Percentiles rank a stretch among this genome's conserved stretches.
Conservation (phyloP, 2,888 invertebrate species). For the Heterodera filipjevi region DNA sequence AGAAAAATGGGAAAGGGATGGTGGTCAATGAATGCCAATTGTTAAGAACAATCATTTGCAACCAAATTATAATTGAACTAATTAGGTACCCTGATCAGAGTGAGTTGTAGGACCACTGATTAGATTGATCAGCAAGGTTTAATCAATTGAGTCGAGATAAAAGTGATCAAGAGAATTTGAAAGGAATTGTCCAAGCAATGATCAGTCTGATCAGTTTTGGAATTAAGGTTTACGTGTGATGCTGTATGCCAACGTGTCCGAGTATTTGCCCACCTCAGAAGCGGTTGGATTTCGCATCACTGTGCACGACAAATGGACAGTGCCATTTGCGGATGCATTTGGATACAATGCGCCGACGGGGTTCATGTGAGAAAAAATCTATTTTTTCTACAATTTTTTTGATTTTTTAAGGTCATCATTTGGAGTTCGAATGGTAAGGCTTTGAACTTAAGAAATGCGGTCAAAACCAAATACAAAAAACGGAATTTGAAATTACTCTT, state of each 20-base stretch:
- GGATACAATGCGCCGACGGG: constrained; percentile 65
- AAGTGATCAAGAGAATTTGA: too few species aligned
- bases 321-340: constrained; percentile 64
- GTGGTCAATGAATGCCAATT: too few species aligned
- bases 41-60: too few species aligned
- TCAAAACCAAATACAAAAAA: too few species aligned
- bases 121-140: too few species aligned
- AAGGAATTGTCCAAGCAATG: not conserved
- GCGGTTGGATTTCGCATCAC: constrained; percentile 64
- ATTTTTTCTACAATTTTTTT: not conserved
- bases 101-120: too few species aligned
- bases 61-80: too few species aligned
- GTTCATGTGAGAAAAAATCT: constrained; percentile 47
- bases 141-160: too few species aligned
- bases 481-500: too few species aligned
- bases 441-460: too few species aligned
- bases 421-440: constrained; percentile 61
- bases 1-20: not conserved
- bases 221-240: constrained; percentile 61
- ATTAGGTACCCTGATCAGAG: too few species aligned
- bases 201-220: not conserved
- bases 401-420: constrained; percentile 49
- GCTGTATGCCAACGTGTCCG: constrained; percentile 61
- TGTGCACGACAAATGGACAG: constrained; percentile 64
- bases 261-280: constrained; percentile 64